A percentile compares a stretch with the other conserved stretches of the same genome.
Evolutionary conservation across 1,140 invertebrate species (phyloP).

Genomic region (Drosophila biarmipes): DNA sequence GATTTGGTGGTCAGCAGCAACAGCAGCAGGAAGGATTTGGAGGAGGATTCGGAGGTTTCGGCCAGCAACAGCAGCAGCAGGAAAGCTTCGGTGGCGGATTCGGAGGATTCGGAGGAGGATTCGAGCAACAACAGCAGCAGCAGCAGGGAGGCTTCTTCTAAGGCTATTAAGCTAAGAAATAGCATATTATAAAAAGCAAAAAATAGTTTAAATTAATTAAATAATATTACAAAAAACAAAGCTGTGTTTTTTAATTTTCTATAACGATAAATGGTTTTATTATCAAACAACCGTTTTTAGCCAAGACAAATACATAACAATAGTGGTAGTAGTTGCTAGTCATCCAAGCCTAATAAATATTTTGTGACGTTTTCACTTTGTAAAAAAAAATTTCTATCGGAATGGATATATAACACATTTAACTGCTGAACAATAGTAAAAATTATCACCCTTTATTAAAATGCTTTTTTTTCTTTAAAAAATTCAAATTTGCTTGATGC

Average conservation of each 20-base stretch:
- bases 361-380: too few relatives aligned
- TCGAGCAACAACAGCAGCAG: constrained; percentile 21
- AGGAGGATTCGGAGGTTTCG: constrained; percentile 24
- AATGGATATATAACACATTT: neutral
- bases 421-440: neutral
- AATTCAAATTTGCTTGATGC: neutral
- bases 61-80: constrained; percentile 24
- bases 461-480: neutral
- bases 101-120: constrained; percentile 10
- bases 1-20: constrained; percentile 14
- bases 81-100: constrained; percentile 3
- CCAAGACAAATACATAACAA: too few relatives aligned
- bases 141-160: constrained; percentile 17
- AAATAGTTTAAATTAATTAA: constrained; percentile 2
- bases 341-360: too few relatives aligned
- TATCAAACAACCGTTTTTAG: too few relatives aligned
- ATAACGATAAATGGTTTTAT: too few relatives aligned
- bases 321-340: too few relatives aligned
- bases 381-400: too few relatives aligned
- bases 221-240: neutral
- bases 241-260: neutral
- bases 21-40: constrained; percentile 29
- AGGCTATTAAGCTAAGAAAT: neutral
- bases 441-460: constrained; percentile 4
- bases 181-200: neutral